Evolutionary conservation across 2,797 vertebrate species (phyloP).

Genomic region (Aeoliscus strigatus): DNA sequence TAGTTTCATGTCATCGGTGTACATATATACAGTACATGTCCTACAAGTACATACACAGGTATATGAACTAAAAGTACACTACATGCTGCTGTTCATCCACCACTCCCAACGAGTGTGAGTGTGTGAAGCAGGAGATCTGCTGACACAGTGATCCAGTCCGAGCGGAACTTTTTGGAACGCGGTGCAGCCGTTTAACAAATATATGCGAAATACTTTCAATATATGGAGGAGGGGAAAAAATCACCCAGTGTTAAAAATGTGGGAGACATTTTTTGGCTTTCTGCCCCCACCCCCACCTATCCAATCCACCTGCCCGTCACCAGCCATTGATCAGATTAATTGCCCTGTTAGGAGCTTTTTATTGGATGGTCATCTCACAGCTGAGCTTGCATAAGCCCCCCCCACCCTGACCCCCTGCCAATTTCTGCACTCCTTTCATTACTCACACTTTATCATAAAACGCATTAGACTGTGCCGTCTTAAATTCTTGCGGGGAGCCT

Average conservation of each 20-base stretch:
- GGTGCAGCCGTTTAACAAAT: not conserved
- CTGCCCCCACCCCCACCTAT: no score
- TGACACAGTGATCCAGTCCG: no score
- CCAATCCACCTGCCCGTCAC: conserved; percentile 53
- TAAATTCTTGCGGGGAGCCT: conserved; percentile 30
- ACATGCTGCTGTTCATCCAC: conserved; percentile 32
- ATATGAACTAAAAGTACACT: no score
- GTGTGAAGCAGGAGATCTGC: not conserved
- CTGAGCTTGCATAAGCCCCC: conserved; percentile 52
- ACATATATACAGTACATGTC: no score
- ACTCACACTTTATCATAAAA: conserved; percentile 73
- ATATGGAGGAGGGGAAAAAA: conserved; percentile 1
- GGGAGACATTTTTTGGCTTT: no score
- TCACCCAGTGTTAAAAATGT: no score
- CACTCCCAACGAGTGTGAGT: conserved; percentile 13
- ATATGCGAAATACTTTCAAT: conserved; percentile 14
- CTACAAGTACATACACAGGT: no score
- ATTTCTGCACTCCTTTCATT: conserved; percentile 49
- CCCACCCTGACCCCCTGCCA: conserved; percentile 29
- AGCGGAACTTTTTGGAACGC: not conserved
- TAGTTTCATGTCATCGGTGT: no score
- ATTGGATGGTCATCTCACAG: conserved; percentile 62
- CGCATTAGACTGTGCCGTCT: conserved; percentile 62
- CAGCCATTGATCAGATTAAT: conserved; percentile 62
- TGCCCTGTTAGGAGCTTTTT: conserved; percentile 57